Evolutionary conservation across 2,888 invertebrate genomes (phyloP).

Genomic region (Dione vanillae): DNA sequence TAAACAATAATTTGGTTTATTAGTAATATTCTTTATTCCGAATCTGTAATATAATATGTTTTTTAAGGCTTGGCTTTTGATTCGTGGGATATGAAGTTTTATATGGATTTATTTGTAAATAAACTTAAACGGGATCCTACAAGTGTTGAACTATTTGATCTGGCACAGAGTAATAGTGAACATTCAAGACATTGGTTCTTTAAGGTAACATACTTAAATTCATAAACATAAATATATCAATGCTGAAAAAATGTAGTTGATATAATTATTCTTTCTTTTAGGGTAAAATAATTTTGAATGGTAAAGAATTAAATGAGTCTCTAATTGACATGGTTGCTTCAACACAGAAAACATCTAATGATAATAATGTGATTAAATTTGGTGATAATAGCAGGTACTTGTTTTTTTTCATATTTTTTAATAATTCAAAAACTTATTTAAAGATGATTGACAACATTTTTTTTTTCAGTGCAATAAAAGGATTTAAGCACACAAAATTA

Average conservation of each 20-base stretch:
- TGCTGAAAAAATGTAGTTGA: background rate
- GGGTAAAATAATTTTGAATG: slow-evolving; percentile 94
- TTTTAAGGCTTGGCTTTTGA: slow-evolving; percentile 93
- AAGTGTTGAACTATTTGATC: slow-evolving; percentile 98
- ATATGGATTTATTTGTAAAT: slow-evolving; percentile 92
- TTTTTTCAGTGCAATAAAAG: slow-evolving; percentile 92
- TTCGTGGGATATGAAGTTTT: slow-evolving; percentile 95
- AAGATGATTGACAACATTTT: background rate
- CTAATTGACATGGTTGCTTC: slow-evolving; percentile 96
- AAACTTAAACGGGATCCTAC: slow-evolving; percentile 96
- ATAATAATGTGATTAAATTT: slow-evolving; percentile 98
- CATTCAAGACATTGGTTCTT: slow-evolving; percentile 99
- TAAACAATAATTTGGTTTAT: no score
- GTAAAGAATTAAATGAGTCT: slow-evolving; percentile 89
- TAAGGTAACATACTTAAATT: slow-evolving; percentile 77
- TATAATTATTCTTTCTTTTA: slow-evolving; percentile 55
- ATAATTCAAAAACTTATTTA: background rate
- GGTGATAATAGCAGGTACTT: slow-evolving; percentile 96
- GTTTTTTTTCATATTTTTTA: background rate
- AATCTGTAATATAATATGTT: background rate
- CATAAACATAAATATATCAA: background rate
- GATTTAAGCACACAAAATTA: slow-evolving; percentile 89
- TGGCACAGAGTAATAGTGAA: slow-evolving; percentile 99
- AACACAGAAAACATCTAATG: slow-evolving; percentile 93
- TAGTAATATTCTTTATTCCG: background rate